These are phyloP conservation scores for Neogobius melanostomus DNA, from an alignment of 2,113 vertebrate genomes.

Conservation along the genomic window DNA sequence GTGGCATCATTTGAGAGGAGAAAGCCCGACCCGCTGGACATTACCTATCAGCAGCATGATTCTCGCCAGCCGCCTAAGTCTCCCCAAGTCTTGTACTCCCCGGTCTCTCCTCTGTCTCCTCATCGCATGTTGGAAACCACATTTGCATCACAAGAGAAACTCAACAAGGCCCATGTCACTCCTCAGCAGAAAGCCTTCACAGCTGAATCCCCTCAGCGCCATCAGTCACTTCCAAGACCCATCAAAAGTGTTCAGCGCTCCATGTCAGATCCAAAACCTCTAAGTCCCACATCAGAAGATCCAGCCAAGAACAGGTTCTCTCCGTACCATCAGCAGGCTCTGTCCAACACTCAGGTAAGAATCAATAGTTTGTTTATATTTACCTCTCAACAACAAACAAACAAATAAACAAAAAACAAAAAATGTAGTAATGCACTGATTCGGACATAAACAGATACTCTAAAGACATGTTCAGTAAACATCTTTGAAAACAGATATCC, in stretches of 20 bases:
- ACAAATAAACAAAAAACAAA: too few relatives aligned
- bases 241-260: slow-evolving; percentile 97
- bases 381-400: background rate
- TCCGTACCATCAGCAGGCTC: slow-evolving; percentile 89
- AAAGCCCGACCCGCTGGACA: slow-evolving; percentile 95
- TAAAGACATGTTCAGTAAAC: too few relatives aligned
- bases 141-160: slow-evolving; percentile 91
- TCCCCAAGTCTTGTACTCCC: slow-evolving; percentile 97
- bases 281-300: slow-evolving; percentile 96
- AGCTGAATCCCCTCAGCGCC: slow-evolving; percentile 84
- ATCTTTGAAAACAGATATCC: too few relatives aligned
- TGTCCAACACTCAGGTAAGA: slow-evolving; percentile 89
- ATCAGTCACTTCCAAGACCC: slow-evolving; percentile 92
- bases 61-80: slow-evolving; percentile 93
- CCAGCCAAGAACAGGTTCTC: slow-evolving; percentile 90
- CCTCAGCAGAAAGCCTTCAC: slow-evolving; percentile 97
- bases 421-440: background rate
- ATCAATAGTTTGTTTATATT: background rate
- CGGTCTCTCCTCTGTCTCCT: slow-evolving; percentile 93
- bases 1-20: slow-evolving; percentile 90
- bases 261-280: slow-evolving; percentile 96
- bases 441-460: too few relatives aligned
- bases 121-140: slow-evolving; percentile 94
- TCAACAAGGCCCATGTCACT: slow-evolving; percentile 96
- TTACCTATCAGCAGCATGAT: slow-evolving; percentile 89